Percentiles rank a stretch among this genome's conserved stretches.
phyloP scores from a whole-genome alignment of 2,888 invertebrate genomes.

The Meandrusa payeni region DNA sequence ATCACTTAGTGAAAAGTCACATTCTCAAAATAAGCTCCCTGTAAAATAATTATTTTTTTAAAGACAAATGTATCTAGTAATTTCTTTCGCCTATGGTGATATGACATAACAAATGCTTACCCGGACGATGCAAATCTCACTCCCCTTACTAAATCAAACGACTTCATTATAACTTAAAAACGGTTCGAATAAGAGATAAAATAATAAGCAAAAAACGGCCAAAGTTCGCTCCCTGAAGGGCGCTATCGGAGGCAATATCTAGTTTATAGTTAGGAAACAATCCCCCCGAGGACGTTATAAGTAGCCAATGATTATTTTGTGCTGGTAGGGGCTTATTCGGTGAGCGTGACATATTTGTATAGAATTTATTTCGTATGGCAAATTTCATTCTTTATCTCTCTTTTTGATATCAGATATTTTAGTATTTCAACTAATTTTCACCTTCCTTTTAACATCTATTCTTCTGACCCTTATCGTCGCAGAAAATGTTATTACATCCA shows the following conservation, averaged over 20 bases:
- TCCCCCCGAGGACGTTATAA: conserved; percentile 66
- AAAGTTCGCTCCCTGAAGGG: conserved; percentile 45
- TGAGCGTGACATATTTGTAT: conserved; percentile 12
- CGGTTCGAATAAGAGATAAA: conserved; percentile 26
- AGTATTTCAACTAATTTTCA: too few relatives aligned
- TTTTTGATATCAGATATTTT: too few relatives aligned
- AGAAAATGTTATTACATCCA: too few relatives aligned
- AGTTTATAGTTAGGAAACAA: conserved; percentile 64
- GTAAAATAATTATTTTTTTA: too few relatives aligned
- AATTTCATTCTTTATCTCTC: too few relatives aligned
- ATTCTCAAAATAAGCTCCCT: too few relatives aligned
- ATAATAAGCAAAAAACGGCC: conserved; percentile 59
- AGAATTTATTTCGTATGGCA: conserved; percentile 1
- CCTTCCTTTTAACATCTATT: too few relatives aligned
- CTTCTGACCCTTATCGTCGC: too few relatives aligned
- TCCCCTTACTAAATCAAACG: conserved; percentile 5
- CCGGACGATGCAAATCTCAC: background rate
- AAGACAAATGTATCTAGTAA: too few relatives aligned
- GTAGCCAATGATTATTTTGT: conserved; percentile 77
- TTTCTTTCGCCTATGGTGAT: too few relatives aligned
- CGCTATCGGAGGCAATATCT: conserved; percentile 56
- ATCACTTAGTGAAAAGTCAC: too few relatives aligned
- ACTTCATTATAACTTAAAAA: conserved; percentile 22
- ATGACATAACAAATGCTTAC: background rate
- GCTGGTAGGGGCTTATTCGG: conserved; percentile 46